These are phyloP conservation scores for Erpobdella octoculata DNA, from an alignment of 2,888 invertebrate genomes.

Conservation along the genomic window DNA sequence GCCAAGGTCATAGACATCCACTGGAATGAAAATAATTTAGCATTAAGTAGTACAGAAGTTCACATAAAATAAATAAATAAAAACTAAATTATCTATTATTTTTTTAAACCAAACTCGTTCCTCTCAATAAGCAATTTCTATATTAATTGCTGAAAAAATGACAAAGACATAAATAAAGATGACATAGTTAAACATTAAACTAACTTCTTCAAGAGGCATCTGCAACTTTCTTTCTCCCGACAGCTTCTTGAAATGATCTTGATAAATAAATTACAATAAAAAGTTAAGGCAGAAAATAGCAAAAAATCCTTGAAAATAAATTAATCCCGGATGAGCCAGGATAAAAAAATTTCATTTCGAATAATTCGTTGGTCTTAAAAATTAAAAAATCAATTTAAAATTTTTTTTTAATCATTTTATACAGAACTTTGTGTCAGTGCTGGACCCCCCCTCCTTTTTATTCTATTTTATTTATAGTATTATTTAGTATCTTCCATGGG, in stretches of 20 bases:
- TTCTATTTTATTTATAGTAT: no score
- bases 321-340: no score
- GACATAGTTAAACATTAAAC: background rate
- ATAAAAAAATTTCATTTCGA: no score
- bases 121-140: no score
- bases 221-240: background rate
- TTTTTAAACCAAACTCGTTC: background rate
- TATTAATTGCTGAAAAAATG: no score
- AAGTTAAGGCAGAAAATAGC: no score
- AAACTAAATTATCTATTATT: background rate
- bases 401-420: no score
- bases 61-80: background rate
- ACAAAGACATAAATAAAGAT: no score
- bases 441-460: no score
- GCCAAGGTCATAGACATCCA: background rate
- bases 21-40: background rate
- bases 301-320: no score
- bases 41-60: background rate
- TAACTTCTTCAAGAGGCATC: slow-evolving; percentile 15
- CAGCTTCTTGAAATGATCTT: slow-evolving; percentile 19
- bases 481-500: no score
- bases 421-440: no score
- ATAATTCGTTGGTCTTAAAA: background rate
- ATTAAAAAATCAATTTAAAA: background rate
- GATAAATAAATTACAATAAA: background rate